A percentile compares a stretch with the other conserved stretches of the same genome.
phyloP scores from a whole-genome alignment of 2,797 vertebrate genomes.

The Megaceryle alcyon region DNA sequence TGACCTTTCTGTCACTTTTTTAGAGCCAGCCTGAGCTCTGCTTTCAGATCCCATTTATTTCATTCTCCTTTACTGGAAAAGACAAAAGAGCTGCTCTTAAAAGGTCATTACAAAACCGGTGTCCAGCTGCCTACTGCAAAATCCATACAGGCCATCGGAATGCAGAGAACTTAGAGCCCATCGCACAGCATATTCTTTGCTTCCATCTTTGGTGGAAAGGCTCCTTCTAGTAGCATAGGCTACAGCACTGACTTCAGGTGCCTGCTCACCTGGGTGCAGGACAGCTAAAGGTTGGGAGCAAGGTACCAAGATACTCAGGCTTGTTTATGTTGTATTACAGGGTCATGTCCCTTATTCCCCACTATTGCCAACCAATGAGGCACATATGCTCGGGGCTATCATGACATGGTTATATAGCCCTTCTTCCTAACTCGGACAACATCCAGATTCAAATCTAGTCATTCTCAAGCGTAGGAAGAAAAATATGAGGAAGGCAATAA shows the following conservation, averaged over 20 bases:
- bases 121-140: slow-evolving; percentile 11
- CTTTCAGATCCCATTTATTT: slow-evolving; percentile 30
- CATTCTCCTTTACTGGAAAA: slow-evolving; percentile 18
- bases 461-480: neutral
- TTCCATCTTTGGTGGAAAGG: neutral
- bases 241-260: neutral
- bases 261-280: neutral
- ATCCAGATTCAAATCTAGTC: neutral
- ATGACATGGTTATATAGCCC: neutral
- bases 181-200: neutral
- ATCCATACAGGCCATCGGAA: neutral
- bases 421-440: neutral
- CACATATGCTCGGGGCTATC: neutral
- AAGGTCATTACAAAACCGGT: slow-evolving; percentile 45
- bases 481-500: neutral
- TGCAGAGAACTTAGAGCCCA: neutral
- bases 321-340: neutral
- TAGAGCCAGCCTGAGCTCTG: neutral
- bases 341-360: neutral
- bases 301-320: neutral
- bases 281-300: neutral
- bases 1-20: neutral
- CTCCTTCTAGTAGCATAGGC: neutral
- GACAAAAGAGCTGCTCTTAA: slow-evolving; percentile 54
- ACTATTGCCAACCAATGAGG: neutral